Evolutionary conservation across 2,888 invertebrate genomes (phyloP).

Genomic region (Peribatodes rhomboidaria): DNA sequence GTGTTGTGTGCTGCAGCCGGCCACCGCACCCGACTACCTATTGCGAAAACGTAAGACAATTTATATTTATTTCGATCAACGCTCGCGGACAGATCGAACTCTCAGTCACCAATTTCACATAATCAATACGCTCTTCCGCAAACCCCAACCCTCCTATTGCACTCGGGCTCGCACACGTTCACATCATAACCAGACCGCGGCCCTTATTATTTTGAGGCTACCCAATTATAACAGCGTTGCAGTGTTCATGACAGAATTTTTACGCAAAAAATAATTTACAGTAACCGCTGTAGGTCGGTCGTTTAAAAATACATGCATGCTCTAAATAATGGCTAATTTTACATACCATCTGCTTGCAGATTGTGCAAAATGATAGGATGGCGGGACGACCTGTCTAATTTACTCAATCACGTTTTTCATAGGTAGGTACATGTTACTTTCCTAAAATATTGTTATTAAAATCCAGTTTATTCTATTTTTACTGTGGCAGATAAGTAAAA

Average conservation of each 20-base stretch:
- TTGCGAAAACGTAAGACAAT: conserved; percentile 42
- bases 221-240: conserved; percentile 22
- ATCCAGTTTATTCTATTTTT: too few species aligned
- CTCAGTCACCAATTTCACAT: background rate
- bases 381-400: conserved; percentile 2
- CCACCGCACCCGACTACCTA: conserved; percentile 36
- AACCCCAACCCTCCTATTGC: conserved; percentile 1
- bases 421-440: too few species aligned
- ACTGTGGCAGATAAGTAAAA: too few species aligned
- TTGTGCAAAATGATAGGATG: conserved; percentile 32
- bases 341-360: conserved; percentile 41
- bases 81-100: conserved; percentile 2
- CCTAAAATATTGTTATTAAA: too few species aligned
- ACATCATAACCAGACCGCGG: conserved; percentile 16
- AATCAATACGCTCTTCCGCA: background rate
- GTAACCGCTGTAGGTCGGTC: conserved; percentile 36
- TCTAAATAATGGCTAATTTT: conserved; percentile 47
- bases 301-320: conserved; percentile 50
- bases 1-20: conserved; percentile 43
- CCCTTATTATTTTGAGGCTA: conserved; percentile 20
- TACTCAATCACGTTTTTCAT: background rate
- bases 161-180: conserved; percentile 12
- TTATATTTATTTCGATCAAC: conserved; percentile 22
- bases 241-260: conserved; percentile 23
- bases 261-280: conserved; percentile 29